A percentile compares a stretch with the other conserved stretches of the same genome.
phyloP scores from a whole-genome alignment of 2,888 invertebrate species.

The Drosophila trichaetosa region DNA sequence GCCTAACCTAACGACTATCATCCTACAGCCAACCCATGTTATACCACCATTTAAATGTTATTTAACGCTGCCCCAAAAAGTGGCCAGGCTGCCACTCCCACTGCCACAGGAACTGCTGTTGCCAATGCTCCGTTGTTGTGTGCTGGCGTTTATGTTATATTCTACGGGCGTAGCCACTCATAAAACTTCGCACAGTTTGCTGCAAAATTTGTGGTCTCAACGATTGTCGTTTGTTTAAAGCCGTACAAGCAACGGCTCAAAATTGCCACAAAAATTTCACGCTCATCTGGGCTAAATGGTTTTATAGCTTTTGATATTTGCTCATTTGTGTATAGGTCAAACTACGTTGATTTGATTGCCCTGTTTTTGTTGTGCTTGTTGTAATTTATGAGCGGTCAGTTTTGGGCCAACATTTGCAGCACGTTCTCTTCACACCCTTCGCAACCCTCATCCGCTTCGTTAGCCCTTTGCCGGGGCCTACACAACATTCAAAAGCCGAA shows the following conservation, averaged over 20 bases:
- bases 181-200: conserved; percentile 70
- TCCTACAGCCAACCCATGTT: neutral
- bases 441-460: conserved; percentile 60
- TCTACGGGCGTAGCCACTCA: conserved; percentile 53
- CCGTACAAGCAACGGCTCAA: conserved; percentile 36
- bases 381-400: conserved; percentile 78
- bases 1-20: conserved; percentile 1
- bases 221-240: conserved; percentile 62
- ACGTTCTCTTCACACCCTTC: conserved; percentile 1
- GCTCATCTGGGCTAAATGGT: conserved; percentile 78
- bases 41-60: conserved; percentile 74
- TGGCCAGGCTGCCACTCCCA: conserved; percentile 42
- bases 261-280: conserved; percentile 63
- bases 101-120: conserved; percentile 8
- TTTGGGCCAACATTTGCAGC: conserved; percentile 38
- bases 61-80: conserved; percentile 68
- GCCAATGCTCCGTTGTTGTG: conserved; percentile 7
- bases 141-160: conserved; percentile 26
- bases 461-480: conserved; percentile 59
- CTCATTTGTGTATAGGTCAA: conserved; percentile 65
- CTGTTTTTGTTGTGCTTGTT: conserved; percentile 40
- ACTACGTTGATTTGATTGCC: conserved; percentile 61
- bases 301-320: conserved; percentile 77
- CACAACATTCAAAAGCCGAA: conserved; percentile 47
- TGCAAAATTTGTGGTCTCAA: conserved; percentile 64